These are phyloP conservation scores for Noctua pronuba DNA, from an alignment of 2,888 invertebrate genomes.

Conservation along the genomic window DNA sequence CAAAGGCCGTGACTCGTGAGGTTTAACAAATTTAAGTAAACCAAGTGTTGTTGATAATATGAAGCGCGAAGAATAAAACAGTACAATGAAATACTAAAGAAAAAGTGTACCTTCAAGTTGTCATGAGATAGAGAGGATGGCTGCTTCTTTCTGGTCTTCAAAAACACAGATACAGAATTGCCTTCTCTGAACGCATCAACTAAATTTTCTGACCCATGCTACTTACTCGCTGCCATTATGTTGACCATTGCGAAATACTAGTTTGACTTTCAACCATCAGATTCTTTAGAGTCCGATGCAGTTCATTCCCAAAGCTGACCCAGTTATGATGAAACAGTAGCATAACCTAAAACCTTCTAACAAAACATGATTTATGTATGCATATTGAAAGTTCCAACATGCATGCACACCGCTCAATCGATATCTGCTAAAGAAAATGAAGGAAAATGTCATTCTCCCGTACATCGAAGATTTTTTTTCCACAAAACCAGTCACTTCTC, in stretches of 20 bases:
- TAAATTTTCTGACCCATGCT: not conserved
- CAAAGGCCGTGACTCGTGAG: not conserved
- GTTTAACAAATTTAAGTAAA: not conserved
- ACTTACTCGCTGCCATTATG: not conserved
- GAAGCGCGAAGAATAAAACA: not conserved
- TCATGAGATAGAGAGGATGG: not conserved
- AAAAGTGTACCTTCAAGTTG: not conserved
- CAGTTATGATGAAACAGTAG: not conserved
- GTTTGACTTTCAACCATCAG: not conserved
- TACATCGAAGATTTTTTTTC: constrained; percentile 20
- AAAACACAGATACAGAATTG: not conserved
- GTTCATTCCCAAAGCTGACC: not conserved
- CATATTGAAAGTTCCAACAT: constrained; percentile 3
- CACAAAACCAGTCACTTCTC: constrained; percentile 19
- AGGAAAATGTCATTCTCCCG: constrained; percentile 12
- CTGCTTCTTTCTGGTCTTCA: not conserved
- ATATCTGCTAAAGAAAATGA: constrained; percentile 13
- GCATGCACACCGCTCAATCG: constrained; percentile 10
- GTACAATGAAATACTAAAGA: not conserved
- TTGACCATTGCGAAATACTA: too few relatives aligned
- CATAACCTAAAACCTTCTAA: not conserved
- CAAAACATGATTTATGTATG: constrained; percentile 1
- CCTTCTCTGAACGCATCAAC: not conserved
- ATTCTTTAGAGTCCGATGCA: not conserved
- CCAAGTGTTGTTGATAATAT: not conserved